Evolutionary conservation across 2,888 invertebrate species (phyloP).

Genomic region (Gryllus longicercus): DNA sequence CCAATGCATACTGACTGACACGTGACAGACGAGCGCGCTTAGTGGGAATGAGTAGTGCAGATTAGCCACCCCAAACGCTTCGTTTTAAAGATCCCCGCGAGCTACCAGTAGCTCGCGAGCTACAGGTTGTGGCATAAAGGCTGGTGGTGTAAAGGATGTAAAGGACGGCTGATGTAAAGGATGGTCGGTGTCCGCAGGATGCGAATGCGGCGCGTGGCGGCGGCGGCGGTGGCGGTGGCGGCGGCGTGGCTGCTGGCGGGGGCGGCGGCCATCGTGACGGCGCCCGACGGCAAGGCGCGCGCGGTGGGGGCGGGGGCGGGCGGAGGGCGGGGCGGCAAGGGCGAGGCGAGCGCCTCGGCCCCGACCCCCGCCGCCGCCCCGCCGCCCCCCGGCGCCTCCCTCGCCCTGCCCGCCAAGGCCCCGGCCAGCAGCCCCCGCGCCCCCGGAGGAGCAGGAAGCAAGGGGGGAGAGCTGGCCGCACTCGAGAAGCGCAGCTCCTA

Average conservation of each 20-base stretch:
- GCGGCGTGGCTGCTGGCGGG: not conserved
- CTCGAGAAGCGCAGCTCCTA: not conserved
- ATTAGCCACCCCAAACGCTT: too few relatives aligned
- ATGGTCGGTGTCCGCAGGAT: not conserved
- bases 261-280: conserved; percentile 5
- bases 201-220: not conserved
- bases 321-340: not conserved
- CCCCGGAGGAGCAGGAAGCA: not conserved
- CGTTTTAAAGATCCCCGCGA: too few relatives aligned
- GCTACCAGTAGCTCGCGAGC: too few relatives aligned
- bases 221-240: not conserved
- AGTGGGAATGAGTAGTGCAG: too few relatives aligned
- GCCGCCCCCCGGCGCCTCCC: not conserved
- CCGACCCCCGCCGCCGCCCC: not conserved
- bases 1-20: too few relatives aligned
- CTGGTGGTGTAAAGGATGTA: too few relatives aligned
- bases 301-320: not conserved
- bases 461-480: not conserved
- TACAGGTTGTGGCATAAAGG: too few relatives aligned
- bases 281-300: not conserved
- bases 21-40: too few relatives aligned
- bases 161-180: too few relatives aligned
- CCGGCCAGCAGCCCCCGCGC: not conserved
- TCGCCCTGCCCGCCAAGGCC: not conserved
- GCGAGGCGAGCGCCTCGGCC: not conserved